phyloP scores from a whole-genome alignment of 2,113 vertebrate genomes.

The Trogon surrucura region DNA sequence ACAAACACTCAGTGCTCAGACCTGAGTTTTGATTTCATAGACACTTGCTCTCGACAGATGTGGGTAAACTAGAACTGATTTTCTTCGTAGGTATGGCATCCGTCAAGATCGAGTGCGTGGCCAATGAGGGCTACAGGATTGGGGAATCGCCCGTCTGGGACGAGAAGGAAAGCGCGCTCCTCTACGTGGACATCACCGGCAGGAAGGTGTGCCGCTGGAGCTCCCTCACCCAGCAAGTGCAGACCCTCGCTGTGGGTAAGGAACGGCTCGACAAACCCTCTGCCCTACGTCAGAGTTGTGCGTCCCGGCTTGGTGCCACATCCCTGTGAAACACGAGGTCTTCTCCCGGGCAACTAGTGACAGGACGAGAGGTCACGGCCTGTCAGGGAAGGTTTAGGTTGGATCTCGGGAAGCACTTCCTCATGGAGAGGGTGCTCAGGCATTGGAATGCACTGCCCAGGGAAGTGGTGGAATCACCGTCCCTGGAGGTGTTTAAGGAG shows the following conservation, averaged over 20 bases:
- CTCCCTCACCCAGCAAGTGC: constrained; percentile 64
- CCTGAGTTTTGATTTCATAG: fast-evolving
- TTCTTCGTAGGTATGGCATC: constrained; percentile 78
- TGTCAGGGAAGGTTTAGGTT: too few species aligned
- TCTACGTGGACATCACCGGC: constrained; percentile 87
- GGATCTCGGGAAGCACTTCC: too few species aligned
- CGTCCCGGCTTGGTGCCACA: fast-evolving
- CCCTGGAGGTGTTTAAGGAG: too few species aligned
- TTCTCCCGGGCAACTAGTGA: too few species aligned
- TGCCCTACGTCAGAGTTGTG: fast-evolving
- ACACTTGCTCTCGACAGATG: fast-evolving
- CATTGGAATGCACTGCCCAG: too few species aligned
- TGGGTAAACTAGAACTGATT: fast-evolving
- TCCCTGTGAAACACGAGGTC: fast-evolving
- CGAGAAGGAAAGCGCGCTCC: constrained; percentile 79
- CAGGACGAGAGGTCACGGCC: too few species aligned
- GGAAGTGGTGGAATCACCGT: too few species aligned
- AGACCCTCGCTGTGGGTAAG: constrained; percentile 83
- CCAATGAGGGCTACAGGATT: constrained; percentile 67
- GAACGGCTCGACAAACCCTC: background rate
- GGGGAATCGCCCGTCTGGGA: constrained; percentile 94
- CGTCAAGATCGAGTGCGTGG: constrained; percentile 82
- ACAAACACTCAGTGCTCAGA: fast-evolving
- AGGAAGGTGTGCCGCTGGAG: constrained; percentile 86
- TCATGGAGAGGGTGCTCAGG: too few species aligned